Percentiles rank a stretch among this genome's conserved stretches.
phyloP scores from a whole-genome alignment of 1,140 invertebrate genomes.

The Pectinophora gossypiella region DNA sequence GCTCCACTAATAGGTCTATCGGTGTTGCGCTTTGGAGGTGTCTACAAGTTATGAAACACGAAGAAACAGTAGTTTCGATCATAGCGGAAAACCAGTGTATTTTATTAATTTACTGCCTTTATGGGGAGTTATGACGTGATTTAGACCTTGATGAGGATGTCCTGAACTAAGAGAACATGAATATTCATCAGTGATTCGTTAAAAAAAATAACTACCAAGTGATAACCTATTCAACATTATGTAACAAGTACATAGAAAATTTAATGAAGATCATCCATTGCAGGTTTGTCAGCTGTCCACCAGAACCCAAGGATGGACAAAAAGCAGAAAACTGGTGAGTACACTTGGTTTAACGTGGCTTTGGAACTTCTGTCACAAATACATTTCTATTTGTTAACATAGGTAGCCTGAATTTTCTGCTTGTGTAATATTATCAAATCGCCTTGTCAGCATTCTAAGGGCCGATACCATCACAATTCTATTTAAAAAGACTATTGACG shows the following conservation, averaged over 20 bases:
- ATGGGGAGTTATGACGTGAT: constrained; percentile 15
- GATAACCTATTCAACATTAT: constrained; percentile 71
- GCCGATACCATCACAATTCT: no score
- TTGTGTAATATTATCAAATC: no score
- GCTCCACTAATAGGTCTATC: constrained; percentile 8
- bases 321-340: constrained; percentile 85
- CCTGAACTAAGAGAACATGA: constrained; percentile 12
- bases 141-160: constrained; percentile 21
- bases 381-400: no score
- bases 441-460: no score
- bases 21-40: constrained; percentile 13
- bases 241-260: constrained; percentile 62
- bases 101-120: constrained; percentile 31
- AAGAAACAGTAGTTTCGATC: constrained; percentile 25
- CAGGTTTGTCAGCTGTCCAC: constrained; percentile 82
- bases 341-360: no score
- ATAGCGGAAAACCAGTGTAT: constrained; percentile 34
- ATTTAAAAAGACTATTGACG: no score
- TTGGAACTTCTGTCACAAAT: no score
- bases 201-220: constrained; percentile 36
- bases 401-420: no score
- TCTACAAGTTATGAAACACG: constrained; percentile 21
- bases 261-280: constrained; percentile 58
- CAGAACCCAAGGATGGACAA: constrained; percentile 81
- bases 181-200: constrained; percentile 23